Evolutionary conservation across 1,140 invertebrate genomes (phyloP), one percentile per base, ranked within the genome.

Genomic region (Saxidomus purpurata): DNA sequence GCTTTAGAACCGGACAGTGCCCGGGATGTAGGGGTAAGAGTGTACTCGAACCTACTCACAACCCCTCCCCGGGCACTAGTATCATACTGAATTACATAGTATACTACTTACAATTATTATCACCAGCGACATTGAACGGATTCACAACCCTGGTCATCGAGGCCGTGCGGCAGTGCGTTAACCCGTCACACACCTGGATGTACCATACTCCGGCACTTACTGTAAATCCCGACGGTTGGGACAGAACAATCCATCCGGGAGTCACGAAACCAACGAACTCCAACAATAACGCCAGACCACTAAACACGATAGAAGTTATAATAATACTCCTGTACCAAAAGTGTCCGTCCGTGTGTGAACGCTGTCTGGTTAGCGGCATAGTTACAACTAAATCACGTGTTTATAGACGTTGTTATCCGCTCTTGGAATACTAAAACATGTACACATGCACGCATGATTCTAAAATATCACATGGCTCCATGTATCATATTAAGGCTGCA

Each of bases 191-290:
- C 19, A 77, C 71, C 67, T 87, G 84, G 8, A 87, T 63, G 49
- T 87, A 87, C 84, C 84, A 87, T 1, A 87, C 84, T 2, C 84
- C 84, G 34, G 84, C 84, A 61, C 84, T 87, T 1, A 87, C 49
- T 28, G 84, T 87, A 25, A 77, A 77, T 22, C 84, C 84, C 67
- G 84, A 76, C 47, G 84, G 84, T 22, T 47, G 43, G n/a, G 84
- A 77, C 17, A 87, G 52, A 31, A 87, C 67, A 17, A 87, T 87
- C 84, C 84, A 87, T 17, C 84, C 84, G 4, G 84, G 84, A 11
- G 84, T 87, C 67, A 87, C 84, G 38, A 87, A 87, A 0, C 84
- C 71, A 17, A 87, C 49, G 22, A 87, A 87, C 36, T 87, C 69
- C n/a, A 87, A 49, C 22, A 87, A 28, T 49, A 87, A 67, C 1